These are phyloP conservation scores for Malacosoma neustria DNA, from an alignment of 2,888 invertebrate genomes.

Conservation along the genomic window DNA sequence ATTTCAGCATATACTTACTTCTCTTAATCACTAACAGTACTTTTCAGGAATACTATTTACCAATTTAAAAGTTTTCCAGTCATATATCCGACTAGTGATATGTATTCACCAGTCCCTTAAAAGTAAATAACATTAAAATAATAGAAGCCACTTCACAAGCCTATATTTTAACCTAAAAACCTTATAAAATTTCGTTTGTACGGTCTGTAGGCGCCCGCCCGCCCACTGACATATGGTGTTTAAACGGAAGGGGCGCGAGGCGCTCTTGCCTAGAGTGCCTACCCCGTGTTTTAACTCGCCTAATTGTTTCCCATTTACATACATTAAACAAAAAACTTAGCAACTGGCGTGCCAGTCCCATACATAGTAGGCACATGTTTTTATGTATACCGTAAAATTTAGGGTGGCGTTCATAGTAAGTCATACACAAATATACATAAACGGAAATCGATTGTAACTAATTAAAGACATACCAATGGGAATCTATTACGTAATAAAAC, in stretches of 20 bases:
- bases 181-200: conserved; percentile 11
- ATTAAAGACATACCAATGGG: conserved; percentile 41
- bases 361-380: conserved; percentile 53
- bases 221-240: conserved; percentile 64
- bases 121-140: conserved; percentile 5
- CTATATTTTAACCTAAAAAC: conserved; percentile 6
- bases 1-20: too few relatives aligned
- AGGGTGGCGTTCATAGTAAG: conserved; percentile 33
- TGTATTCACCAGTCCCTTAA: too few relatives aligned
- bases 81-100: too few relatives aligned
- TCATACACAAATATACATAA: conserved; percentile 46
- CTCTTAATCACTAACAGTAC: too few relatives aligned
- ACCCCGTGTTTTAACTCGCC: conserved; percentile 73
- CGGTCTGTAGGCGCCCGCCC: conserved; percentile 28
- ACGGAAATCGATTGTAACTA: conserved; percentile 58
- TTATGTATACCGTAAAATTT: conserved; percentile 25
- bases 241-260: conserved; percentile 54
- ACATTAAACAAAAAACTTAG: conserved; percentile 62
- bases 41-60: too few relatives aligned
- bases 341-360: conserved; percentile 55
- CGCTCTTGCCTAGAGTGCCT: conserved; percentile 67
- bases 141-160: conserved; percentile 9
- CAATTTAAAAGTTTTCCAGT: too few relatives aligned
- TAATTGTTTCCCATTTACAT: conserved; percentile 74
- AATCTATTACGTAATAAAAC: conserved; percentile 24